Percentiles rank a stretch among this genome's conserved stretches.
Conservation (phyloP, 2,113 vertebrate species). For the Dromaius novaehollandiae region DNA sequence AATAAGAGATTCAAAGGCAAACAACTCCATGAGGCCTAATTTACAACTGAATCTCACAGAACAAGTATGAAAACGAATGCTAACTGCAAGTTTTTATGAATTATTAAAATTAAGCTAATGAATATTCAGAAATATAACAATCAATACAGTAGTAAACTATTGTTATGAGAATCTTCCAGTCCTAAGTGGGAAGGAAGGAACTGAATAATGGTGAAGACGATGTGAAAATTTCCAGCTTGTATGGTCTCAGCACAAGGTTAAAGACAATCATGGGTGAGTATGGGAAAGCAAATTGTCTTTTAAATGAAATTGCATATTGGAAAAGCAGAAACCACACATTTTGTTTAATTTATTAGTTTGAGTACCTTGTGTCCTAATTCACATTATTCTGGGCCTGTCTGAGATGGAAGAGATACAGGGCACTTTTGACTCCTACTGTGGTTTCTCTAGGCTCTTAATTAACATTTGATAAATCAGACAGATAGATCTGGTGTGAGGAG, state of each 20-base stretch:
- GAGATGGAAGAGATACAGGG: not conserved
- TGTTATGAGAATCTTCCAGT: slow-evolving; percentile 26
- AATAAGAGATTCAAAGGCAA: not conserved
- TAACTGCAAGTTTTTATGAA: slow-evolving; percentile 48
- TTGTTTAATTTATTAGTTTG: not conserved
- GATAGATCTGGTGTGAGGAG: not conserved
- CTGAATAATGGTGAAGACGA: not conserved
- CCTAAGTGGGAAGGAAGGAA: not conserved
- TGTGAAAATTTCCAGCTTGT: not conserved
- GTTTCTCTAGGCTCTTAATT: not conserved
- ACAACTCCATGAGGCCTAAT: slow-evolving; percentile 35
- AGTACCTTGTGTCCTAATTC: not conserved
- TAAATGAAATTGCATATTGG: not conserved
- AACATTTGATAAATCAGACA: not conserved
- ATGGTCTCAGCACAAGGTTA: not conserved
- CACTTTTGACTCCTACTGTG: not conserved
- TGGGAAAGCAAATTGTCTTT: not conserved
- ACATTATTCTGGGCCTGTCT: not conserved
- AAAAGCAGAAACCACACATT: not conserved
- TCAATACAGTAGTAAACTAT: slow-evolving; percentile 33
- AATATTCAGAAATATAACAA: slow-evolving; percentile 49
- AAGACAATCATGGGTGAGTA: not conserved
- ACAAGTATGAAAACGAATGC: slow-evolving; percentile 43
- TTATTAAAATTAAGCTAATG: slow-evolving; percentile 61
- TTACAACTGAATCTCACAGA: slow-evolving; percentile 24